These are phyloP conservation scores for Toxotes chatareus DNA, from an alignment of 2,113 vertebrate species.

Conservation along the genomic window DNA sequence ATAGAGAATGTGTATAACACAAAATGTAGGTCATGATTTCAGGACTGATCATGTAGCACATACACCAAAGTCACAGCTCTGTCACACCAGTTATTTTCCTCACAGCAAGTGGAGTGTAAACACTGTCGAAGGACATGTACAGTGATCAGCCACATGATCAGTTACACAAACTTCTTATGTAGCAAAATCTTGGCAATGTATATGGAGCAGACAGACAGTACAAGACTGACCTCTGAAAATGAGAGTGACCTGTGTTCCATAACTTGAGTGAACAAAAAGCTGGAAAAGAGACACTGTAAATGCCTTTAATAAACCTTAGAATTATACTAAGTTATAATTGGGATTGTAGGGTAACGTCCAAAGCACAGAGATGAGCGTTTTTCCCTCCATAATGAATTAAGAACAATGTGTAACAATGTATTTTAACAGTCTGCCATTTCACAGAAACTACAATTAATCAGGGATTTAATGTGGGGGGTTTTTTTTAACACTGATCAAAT, in stretches of 20 bases:
- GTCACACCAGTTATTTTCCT: neutral
- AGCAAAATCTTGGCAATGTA: neutral
- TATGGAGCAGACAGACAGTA: neutral
- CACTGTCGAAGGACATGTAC: neutral
- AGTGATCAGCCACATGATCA: neutral
- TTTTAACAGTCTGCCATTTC: neutral
- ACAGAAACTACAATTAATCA: neutral
- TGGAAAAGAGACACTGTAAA: neutral
- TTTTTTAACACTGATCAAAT: too few species aligned
- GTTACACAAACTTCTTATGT: constrained; percentile 23
- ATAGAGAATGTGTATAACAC: neutral
- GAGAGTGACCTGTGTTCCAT: neutral
- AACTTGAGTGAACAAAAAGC: neutral
- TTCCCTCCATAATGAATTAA: neutral
- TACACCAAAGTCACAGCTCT: neutral
- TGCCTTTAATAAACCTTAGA: neutral
- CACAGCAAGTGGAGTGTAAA: neutral
- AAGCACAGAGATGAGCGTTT: neutral
- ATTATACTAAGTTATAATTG: neutral
- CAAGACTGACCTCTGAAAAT: neutral
- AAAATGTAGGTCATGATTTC: constrained; percentile 36
- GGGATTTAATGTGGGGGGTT: too few species aligned
- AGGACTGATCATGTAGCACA: neutral
- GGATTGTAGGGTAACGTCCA: constrained; percentile 7
- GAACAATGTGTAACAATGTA: neutral